A percentile compares a stretch with the other conserved stretches of the same genome.
These are phyloP conservation scores for Porites lutea DNA, from an alignment of 64 coral and sea anemone species.

Conservation along the genomic window DNA sequence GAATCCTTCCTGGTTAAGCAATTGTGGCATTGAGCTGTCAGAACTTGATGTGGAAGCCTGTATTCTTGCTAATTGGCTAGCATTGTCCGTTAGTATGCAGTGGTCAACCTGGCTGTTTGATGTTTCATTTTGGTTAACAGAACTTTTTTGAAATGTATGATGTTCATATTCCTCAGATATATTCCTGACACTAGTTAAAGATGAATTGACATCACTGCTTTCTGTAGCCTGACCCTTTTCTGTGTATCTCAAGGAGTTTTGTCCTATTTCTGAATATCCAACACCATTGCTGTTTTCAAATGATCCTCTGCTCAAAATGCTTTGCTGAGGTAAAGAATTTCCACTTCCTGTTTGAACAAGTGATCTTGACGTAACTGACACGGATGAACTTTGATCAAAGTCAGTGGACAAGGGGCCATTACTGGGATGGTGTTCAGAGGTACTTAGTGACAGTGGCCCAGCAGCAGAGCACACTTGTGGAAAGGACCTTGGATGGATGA, in stretches of 20 bases:
- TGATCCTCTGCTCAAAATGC: neutral
- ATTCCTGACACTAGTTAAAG: neutral
- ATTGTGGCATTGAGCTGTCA: neutral
- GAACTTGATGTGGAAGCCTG: neutral
- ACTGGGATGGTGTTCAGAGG: neutral
- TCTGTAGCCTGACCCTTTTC: neutral
- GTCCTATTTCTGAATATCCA: neutral
- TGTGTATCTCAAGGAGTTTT: neutral
- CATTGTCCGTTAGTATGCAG: neutral
- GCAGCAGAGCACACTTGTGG: constrained; percentile 24
- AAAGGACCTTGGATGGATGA: constrained; percentile 37
- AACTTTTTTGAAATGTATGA: neutral
- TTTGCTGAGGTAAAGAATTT: neutral
- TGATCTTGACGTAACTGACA: neutral
- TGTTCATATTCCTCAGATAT: neutral
- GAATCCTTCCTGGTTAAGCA: neutral
- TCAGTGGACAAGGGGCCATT: neutral
- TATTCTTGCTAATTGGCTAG: neutral
- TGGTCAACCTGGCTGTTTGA: neutral
- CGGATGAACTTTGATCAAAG: neutral
- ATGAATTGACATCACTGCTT: neutral
- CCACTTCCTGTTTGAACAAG: neutral
- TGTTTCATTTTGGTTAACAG: neutral
- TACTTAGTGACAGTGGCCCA: constrained; percentile 2
- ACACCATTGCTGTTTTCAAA: neutral